phyloP scores from a whole-genome alignment of 2,113 vertebrate genomes.

The Oryzias curvinotus region DNA sequence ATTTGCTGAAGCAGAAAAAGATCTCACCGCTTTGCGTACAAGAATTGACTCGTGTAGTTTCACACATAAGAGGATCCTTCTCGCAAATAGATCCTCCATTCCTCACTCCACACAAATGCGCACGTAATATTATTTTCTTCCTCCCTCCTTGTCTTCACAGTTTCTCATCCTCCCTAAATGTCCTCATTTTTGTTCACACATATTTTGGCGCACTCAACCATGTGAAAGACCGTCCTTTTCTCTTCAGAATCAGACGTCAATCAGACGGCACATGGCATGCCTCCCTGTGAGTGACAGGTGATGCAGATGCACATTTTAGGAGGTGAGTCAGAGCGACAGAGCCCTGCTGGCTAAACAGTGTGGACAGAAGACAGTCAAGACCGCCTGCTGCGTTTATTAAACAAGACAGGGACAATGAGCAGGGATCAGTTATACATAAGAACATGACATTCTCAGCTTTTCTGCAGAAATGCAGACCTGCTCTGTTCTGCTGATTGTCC shows the following conservation, averaged over 20 bases:
- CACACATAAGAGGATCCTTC: slow-evolving; percentile 28
- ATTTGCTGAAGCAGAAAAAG: slow-evolving; percentile 43
- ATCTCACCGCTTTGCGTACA: slow-evolving; percentile 36
- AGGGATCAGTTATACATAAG: slow-evolving; percentile 19
- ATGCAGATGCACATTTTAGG: slow-evolving; percentile 73
- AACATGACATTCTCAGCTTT: slow-evolving; percentile 2
- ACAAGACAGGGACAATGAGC: slow-evolving; percentile 55
- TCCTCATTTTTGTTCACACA: slow-evolving; percentile 68
- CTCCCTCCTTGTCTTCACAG: slow-evolving; percentile 39
- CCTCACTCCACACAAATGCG: slow-evolving; percentile 22
- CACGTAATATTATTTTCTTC: slow-evolving; percentile 25
- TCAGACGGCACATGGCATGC: slow-evolving; percentile 58
- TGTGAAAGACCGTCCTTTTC: slow-evolving; percentile 56
- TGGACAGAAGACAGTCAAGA: slow-evolving; percentile 38
- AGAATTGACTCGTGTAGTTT: slow-evolving; percentile 30
- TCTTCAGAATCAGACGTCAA: slow-evolving; percentile 65
- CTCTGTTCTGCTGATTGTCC: background rate
- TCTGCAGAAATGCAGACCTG: no score
- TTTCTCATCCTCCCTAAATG: slow-evolving; percentile 57
- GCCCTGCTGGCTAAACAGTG: slow-evolving; percentile 62
- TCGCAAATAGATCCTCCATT: slow-evolving; percentile 33
- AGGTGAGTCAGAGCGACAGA: slow-evolving; percentile 46
- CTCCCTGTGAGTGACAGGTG: slow-evolving; percentile 68
- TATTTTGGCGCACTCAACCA: slow-evolving; percentile 65
- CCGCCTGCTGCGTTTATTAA: slow-evolving; percentile 48